Evolutionary conservation across 2,888 invertebrate genomes (phyloP).

Genomic region (Tetranychus piercei): DNA sequence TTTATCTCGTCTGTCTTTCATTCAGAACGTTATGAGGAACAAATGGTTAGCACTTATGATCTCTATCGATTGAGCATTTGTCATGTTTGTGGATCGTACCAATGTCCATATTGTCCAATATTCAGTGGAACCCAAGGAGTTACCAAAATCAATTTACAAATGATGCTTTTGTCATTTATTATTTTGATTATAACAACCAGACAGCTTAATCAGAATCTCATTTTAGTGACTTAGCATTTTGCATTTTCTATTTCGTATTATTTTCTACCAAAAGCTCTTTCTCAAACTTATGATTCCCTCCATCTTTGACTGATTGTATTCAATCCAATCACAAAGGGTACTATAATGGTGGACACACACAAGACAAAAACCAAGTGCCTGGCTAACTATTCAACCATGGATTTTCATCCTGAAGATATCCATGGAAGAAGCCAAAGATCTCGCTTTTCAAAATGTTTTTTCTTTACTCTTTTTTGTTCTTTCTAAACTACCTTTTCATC

Average conservation of each 20-base stretch:
- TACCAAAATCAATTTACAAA: not conserved
- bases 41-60: conserved; percentile 66
- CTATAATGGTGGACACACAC: not conserved
- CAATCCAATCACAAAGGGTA: not conserved
- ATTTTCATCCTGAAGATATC: not conserved
- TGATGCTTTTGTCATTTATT: not conserved
- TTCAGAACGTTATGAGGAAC: conserved; percentile 73
- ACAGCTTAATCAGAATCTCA: not conserved
- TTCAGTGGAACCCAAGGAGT: conserved; percentile 23
- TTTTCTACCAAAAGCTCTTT: not conserved
- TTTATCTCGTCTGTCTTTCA: not conserved
- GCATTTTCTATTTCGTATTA: too few species aligned
- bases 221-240: not conserved
- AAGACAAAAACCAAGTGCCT: not conserved
- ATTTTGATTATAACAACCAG: not conserved
- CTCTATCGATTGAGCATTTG: conserved; percentile 74
- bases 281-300: not conserved
- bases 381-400: not conserved
- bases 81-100: conserved; percentile 81
- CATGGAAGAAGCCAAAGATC: not conserved
- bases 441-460: not conserved
- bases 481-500: not conserved
- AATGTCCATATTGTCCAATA: conserved; percentile 67
- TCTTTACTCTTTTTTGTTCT: not conserved
- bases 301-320: not conserved